Evolutionary conservation across 2,797 vertebrate species (phyloP), one percentile per base, ranked within the genome.

Genomic region (Coracias cyanogaster): DNA sequence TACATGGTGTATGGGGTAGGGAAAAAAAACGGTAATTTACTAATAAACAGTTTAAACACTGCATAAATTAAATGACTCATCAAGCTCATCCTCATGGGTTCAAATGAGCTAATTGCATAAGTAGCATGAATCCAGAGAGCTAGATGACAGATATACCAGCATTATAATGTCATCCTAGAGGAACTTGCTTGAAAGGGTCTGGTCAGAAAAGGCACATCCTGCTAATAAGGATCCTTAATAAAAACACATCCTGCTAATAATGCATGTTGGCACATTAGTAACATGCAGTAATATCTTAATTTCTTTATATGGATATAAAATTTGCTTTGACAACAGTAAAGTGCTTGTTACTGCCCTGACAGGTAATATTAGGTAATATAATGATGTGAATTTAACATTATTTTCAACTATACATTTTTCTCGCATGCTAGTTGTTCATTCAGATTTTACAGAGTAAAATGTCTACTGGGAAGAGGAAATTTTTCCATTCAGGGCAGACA

Each of bases 241-340:
- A 24, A 33, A 60, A 6, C 57, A 37, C 3, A 55, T n/a, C 51
- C 60, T 82, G 35, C 71, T 57, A 48, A 55, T 29, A 26, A 54
- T 48, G 46, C 46, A 66, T 5, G 7, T 0, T 54, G 62, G 33
- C 31, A 43, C 2, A 10, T 57, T 10, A 46, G 18, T 22, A 60
- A 51, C 0, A 0, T 55, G 43, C 33, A 51, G 33, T 6, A 60
- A 37, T 0, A 1, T 29, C 45, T 60, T 70, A 7, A 9, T n/a
- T 10, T 26, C 18, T 89, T 82, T 45, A 60, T 25, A 39, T 20
- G 39, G 41, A 62, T 41, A 31, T 24, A 54, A 58, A 49, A 88
- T 70, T 57, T 66, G n/a, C 24, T 82, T 45, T 82, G 80, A 46
- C n/a, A 87, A 61, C 14, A 86, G 46, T 1, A 11, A 67, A 89